These are phyloP conservation scores for Drosophila kepulauana DNA, from an alignment of 1,140 invertebrate species.

Conservation along the genomic window DNA sequence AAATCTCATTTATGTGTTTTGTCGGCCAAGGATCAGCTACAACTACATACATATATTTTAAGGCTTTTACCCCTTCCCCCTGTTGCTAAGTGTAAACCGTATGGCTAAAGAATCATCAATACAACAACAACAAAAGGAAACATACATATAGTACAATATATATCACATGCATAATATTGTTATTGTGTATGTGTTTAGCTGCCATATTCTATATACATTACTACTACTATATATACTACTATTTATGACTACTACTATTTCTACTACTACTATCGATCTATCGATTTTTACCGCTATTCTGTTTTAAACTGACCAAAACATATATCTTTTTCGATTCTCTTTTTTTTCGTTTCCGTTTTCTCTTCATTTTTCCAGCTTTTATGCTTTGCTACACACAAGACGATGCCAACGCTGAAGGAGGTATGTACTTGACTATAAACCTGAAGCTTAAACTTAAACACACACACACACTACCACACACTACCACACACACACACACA, in stretches of 20 bases:
- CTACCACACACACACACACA: too few species aligned
- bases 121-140: constrained; percentile 7
- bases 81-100: background rate
- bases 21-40: background rate
- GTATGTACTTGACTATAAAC: constrained; percentile 87
- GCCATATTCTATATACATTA: constrained; percentile 5
- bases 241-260: constrained; percentile 6
- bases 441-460: constrained; percentile 32
- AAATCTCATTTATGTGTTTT: too few species aligned
- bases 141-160: background rate
- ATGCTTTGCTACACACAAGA: constrained; percentile 97
- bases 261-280: constrained; percentile 24
- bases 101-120: background rate
- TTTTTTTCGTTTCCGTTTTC: constrained; percentile 70
- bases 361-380: constrained; percentile 89
- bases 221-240: constrained; percentile 10
- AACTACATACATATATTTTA: constrained; percentile 7
- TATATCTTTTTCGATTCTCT: constrained; percentile 79
- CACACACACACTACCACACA: constrained; percentile 22
- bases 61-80: constrained; percentile 5
- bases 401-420: constrained; percentile 94
- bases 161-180: background rate
- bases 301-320: constrained; percentile 76
- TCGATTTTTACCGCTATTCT: constrained; percentile 61
- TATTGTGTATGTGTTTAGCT: constrained; percentile 1